phyloP scores from a whole-genome alignment of 2,797 vertebrate genomes.

The Syngnathus rostellatus region DNA sequence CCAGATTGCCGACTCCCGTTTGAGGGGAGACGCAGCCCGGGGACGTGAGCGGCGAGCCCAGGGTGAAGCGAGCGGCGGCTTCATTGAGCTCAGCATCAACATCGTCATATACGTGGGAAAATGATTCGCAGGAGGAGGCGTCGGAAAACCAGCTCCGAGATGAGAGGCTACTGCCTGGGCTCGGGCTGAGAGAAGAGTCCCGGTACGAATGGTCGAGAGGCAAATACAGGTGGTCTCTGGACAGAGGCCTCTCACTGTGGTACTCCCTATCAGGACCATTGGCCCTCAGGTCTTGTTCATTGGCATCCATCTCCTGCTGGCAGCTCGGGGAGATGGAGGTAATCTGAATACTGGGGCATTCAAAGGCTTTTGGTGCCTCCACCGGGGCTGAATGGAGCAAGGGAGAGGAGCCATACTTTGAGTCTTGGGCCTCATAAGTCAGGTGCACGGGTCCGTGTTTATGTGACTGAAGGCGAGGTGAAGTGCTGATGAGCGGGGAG shows the following conservation, averaged over 20 bases:
- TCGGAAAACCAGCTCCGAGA: constrained; percentile 98
- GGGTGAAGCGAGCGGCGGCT: constrained; percentile 88
- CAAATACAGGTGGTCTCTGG: constrained; percentile 94
- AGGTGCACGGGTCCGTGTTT: constrained; percentile 76
- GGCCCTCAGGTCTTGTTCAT: constrained; percentile 74
- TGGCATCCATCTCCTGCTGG: constrained; percentile 89
- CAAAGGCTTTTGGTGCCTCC: constrained; percentile 86
- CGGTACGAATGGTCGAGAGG: constrained; percentile 92
- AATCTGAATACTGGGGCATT: constrained; percentile 98
- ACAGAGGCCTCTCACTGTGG: constrained; percentile 79
- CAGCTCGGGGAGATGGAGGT: constrained; percentile 99
- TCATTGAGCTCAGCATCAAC: constrained; percentile 97
- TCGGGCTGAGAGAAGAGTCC: constrained; percentile 92
- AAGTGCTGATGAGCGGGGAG: constrained; percentile 77
- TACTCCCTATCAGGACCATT: constrained; percentile 87
- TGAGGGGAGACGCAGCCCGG: constrained; percentile 85
- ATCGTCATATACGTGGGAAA: constrained; percentile 95
- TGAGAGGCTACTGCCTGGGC: constrained; percentile 96
- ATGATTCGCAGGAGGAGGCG: constrained; percentile 95
- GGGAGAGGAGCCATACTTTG: constrained; percentile 75
- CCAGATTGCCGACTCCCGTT: constrained; percentile 71
- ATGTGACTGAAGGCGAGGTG: constrained; percentile 76
- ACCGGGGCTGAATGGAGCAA: constrained; percentile 57
- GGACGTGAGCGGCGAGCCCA: constrained; percentile 88
- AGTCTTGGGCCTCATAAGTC: constrained; percentile 72